Evolutionary conservation across 92 coral and sea anemone species (phyloP), one percentile per base, ranked within the genome.

Genomic region (Virgularia gustaviana): DNA sequence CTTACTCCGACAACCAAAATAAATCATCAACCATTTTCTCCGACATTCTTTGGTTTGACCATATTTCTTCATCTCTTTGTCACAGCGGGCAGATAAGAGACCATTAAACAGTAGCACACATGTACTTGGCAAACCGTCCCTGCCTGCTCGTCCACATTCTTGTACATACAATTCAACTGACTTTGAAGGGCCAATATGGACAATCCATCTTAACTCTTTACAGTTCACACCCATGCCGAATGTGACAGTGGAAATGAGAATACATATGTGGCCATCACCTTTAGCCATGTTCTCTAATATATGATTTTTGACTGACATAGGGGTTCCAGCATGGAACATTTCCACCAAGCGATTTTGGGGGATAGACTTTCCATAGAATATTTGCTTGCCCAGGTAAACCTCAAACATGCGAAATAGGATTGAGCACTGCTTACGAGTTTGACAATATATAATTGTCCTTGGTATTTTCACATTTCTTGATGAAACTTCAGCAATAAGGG

Each of bases 101-200:
- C 67, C 78, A 72, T 74, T 58, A 35, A 58, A 44, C 28, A 72
- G 63, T 16, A 55, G 79, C 49, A 59, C 57, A 43, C 71, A 74
- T 23, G 71, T 74, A 65, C 79, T 74, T 24, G 71, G 71, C 57
- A 58, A 31, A 33, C 79, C 79, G 49, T 74, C 79, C 45, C 79
- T 74, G 9, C 79, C 79, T 24, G 64, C 64, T 28, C 64, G 64
- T 57, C 64, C 64, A 57, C 64, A 57, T 57, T 57, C 64, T 32
- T 57, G 81, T 10, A 75, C 53, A 47, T 75, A 75, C 30, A 35
- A 20, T 34, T 75, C 63, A 12, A 75, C 44, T 0, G 62, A 25
- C 20, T 75, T 75, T 33, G 72, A 39, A 5, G 72, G 81, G 24
- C 81, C 81, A 34, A 76, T 33, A 68, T 76, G 81, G 1, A 44